A percentile compares a stretch with the other conserved stretches of the same genome.
Evolutionary conservation across 2,113 vertebrate species (phyloP).

Genomic region (Gymnogyps californianus): DNA sequence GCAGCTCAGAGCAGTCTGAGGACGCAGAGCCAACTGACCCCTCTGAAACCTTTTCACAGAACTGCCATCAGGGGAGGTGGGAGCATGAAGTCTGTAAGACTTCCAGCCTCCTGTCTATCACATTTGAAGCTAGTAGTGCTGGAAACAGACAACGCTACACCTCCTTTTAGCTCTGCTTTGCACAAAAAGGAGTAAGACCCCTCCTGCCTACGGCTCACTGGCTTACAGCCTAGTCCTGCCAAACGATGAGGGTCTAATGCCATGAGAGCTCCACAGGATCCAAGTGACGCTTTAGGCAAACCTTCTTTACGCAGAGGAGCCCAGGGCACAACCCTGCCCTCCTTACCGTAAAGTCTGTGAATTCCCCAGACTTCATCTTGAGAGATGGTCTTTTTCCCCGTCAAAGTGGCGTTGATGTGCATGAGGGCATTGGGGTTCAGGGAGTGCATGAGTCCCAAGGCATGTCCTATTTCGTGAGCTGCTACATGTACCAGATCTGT

Average conservation of each 20-base stretch:
- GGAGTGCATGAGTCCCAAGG: constrained; percentile 95
- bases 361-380: constrained; percentile 97
- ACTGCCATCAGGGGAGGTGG: no score
- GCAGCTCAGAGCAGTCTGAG: neutral
- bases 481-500: constrained; percentile 95
- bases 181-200: neutral
- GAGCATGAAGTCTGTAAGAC: neutral
- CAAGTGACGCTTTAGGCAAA: accelerated
- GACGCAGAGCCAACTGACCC: neutral
- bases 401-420: constrained; percentile 94
- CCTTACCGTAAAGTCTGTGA: constrained; percentile 90
- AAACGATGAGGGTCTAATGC: neutral
- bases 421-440: constrained; percentile 87
- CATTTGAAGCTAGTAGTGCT: neutral
- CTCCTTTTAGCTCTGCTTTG: neutral
- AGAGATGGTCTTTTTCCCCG: constrained; percentile 87
- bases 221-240: neutral
- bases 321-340: neutral
- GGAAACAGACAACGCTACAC: neutral
- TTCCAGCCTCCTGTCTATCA: neutral
- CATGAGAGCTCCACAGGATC: accelerated
- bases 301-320: neutral
- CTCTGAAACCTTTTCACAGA: neutral
- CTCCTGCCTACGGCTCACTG: neutral
- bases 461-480: constrained; percentile 93